Evolutionary conservation across 2,797 vertebrate species (phyloP).

Genomic region (Cryptoblepharus egeriae): DNA sequence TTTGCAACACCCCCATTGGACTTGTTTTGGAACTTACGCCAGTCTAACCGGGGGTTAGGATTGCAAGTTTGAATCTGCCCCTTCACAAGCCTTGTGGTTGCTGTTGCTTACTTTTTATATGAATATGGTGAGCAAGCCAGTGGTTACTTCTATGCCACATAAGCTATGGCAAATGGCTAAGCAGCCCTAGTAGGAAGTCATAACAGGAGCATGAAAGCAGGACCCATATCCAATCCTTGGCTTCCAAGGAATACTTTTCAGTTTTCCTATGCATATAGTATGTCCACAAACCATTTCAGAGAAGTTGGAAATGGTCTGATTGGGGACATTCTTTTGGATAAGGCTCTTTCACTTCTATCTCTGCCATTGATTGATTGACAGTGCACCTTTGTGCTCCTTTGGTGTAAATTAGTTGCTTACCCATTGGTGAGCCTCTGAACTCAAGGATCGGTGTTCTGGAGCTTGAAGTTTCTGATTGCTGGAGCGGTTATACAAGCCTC

Average conservation of each 20-base stretch:
- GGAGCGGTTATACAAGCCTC: background rate
- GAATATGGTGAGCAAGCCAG: background rate
- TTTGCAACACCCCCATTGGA: too few relatives aligned
- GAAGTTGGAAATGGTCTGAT: background rate
- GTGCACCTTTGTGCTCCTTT: background rate
- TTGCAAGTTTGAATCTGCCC: too few relatives aligned
- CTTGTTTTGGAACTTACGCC: too few relatives aligned
- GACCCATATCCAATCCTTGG: background rate
- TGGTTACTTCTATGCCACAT: too few relatives aligned
- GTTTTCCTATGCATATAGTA: accelerated
- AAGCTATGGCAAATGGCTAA: too few relatives aligned
- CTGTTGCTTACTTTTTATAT: background rate
- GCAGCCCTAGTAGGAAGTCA: too few relatives aligned
- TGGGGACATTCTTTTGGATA: background rate
- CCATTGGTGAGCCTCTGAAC: background rate
- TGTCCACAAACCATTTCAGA: background rate
- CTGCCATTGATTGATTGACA: background rate
- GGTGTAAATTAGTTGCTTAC: background rate
- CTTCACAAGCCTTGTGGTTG: background rate
- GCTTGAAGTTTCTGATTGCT: background rate
- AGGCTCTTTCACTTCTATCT: background rate
- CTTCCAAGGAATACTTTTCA: accelerated
- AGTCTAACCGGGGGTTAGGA: too few relatives aligned
- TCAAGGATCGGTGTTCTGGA: background rate
- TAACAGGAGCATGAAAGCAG: background rate